Conservation (phyloP, 2,888 invertebrate genomes). For the Tholera decimalis region DNA sequence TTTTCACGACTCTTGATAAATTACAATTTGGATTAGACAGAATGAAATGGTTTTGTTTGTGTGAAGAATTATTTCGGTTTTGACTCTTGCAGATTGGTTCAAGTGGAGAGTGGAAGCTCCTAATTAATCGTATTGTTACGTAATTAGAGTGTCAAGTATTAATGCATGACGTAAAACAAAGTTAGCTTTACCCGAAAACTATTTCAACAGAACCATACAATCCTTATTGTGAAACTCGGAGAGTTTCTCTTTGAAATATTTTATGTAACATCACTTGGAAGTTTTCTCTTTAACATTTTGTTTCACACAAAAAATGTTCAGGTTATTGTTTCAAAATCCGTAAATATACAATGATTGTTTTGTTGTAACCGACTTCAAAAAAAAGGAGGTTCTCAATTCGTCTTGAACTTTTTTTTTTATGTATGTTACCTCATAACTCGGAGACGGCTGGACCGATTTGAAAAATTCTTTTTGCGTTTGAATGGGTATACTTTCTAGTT, state of each 20-base stretch:
- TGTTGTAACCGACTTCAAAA: too few species aligned
- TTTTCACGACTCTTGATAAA: constrained; percentile 4
- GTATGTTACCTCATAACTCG: too few species aligned
- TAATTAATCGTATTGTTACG: constrained; percentile 9
- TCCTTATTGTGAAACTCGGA: constrained; percentile 50
- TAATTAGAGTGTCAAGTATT: constrained; percentile 8
- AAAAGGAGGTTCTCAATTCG: too few species aligned
- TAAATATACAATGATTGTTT: too few species aligned
- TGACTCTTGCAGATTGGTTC: not conserved
- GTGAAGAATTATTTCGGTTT: not conserved
- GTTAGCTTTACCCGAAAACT: constrained; percentile 39
- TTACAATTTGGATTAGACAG: constrained; percentile 1
- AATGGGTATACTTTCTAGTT: too few species aligned
- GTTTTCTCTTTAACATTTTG: constrained; percentile 42
- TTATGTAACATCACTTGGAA: constrained; percentile 47
- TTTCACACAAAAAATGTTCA: constrained; percentile 39
- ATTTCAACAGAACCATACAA: constrained; percentile 37
- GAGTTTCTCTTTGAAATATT: constrained; percentile 53
- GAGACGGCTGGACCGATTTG: too few species aligned
- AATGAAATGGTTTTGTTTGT: constrained; percentile 4
- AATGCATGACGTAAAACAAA: constrained; percentile 20
- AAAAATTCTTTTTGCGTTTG: too few species aligned
- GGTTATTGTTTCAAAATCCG: constrained; percentile 30
- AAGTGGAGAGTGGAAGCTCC: not conserved
- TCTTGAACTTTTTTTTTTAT: too few species aligned